phyloP scores from a whole-genome alignment of 2,797 vertebrate species.

The Manis javanica region DNA sequence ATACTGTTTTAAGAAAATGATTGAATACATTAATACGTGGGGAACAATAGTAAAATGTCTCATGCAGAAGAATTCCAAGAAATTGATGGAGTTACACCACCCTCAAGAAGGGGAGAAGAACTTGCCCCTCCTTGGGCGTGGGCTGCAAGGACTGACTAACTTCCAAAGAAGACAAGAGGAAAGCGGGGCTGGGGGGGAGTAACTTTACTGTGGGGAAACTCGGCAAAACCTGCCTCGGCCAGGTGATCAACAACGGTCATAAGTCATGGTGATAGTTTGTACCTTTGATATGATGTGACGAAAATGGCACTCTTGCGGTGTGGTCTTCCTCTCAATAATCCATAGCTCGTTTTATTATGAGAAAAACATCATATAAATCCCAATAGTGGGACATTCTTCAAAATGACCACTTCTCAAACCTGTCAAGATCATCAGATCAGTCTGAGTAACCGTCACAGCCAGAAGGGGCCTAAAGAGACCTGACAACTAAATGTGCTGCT shows the following conservation, averaged over 20 bases:
- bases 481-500: not conserved
- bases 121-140: not conserved
- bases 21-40: not conserved
- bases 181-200: fast-evolving
- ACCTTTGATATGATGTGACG: not conserved
- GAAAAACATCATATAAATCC: not conserved
- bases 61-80: not conserved
- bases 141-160: not conserved
- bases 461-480: not conserved
- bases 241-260: too few species aligned
- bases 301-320: not conserved
- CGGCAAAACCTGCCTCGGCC: not conserved
- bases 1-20: not conserved
- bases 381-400: not conserved
- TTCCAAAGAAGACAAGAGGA: not conserved
- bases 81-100: not conserved
- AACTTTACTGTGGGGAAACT: not conserved
- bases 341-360: not conserved
- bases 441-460: not conserved
- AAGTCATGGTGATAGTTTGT: not conserved
- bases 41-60: not conserved
- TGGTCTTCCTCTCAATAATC: not conserved
- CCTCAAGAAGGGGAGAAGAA: not conserved
- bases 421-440: not conserved
- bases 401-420: not conserved